These are phyloP conservation scores for Crambe crambe DNA, from an alignment of 37 sponge, comb jelly and placozoan species.

Conservation along the genomic window DNA sequence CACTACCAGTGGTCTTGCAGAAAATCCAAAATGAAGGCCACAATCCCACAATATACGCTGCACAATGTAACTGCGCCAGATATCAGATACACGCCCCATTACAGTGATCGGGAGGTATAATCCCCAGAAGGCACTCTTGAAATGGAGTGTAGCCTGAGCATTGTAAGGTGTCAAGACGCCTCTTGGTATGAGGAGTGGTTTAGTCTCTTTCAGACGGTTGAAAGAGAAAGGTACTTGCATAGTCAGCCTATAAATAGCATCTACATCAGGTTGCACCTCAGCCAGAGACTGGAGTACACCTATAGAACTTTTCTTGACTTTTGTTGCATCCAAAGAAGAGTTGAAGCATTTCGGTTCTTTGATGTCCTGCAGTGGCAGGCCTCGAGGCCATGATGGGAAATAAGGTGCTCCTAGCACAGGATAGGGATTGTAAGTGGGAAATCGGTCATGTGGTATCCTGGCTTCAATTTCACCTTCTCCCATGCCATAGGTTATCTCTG, in stretches of 20 bases:
- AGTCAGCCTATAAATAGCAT: slow-evolving; percentile 61
- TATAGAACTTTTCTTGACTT: background rate
- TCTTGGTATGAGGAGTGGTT: slow-evolving; percentile 22
- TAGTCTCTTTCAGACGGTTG: slow-evolving; percentile 23
- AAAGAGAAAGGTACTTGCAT: slow-evolving; percentile 57
- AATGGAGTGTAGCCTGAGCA: slow-evolving; percentile 58
- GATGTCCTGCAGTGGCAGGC: slow-evolving; percentile 53
- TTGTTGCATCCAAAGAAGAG: slow-evolving; percentile 4
- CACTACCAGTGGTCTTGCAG: slow-evolving; percentile 32
- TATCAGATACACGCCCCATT: slow-evolving; percentile 52
- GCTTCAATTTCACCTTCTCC: background rate
- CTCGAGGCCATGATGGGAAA: slow-evolving; percentile 63
- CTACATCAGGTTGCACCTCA: slow-evolving; percentile 64
- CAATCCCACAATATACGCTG: slow-evolving; percentile 57
- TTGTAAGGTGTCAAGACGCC: slow-evolving; percentile 62
- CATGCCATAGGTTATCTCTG: background rate
- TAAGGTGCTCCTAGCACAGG: slow-evolving; percentile 46
- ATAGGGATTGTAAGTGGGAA: slow-evolving; percentile 65
- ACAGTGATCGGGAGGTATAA: slow-evolving; percentile 52
- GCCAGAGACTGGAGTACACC: slow-evolving; percentile 61
- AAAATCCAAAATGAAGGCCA: slow-evolving; percentile 34
- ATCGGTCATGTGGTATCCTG: slow-evolving; percentile 24
- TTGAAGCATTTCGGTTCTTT: slow-evolving; percentile 3
- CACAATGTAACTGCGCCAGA: slow-evolving; percentile 65
- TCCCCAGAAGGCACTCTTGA: slow-evolving; percentile 38